Evolutionary conservation across 1,140 invertebrate species (phyloP), one percentile per base, ranked within the genome.

Genomic region (Nautilus pompilius): DNA sequence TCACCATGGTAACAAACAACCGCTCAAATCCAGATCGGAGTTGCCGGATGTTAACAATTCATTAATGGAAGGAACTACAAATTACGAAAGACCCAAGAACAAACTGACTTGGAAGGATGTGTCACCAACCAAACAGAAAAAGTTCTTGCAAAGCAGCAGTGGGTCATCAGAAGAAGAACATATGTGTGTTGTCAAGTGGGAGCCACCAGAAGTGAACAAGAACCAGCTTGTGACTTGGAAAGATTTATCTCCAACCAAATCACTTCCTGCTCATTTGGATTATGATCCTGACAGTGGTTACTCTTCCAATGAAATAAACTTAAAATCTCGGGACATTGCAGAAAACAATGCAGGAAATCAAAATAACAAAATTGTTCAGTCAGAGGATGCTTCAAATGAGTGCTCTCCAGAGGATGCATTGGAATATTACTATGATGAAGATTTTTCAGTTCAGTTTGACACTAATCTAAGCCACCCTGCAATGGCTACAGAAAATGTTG

Each of bases 401-500:
- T n/a, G n/a, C n/a, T 60, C 66, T 2, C 63, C 66, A 20, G 75
- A 73, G 17, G 74, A 67, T 2, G 63, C 55, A 1, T 60, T 65
- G 13, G 77, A 79, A 20, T 79, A 79, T 62, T 79, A 75, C 59
- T 79, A 78, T 45, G 77, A 79, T 60, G 77, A 79, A 51, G 77
- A 79, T 60, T 79, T 79, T 65, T 75, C 69, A 24, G 77, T 79
- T 30, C 75, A 77, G 58, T 79, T 75, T 68, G 77, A 76, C 51
- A 73, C 75, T 13, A 76, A 78, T 54, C 65, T 79, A 20, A 63
- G 73, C 10, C 69, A 75, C 34, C 69, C 71, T 8, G 67, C 69
- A 51, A 33, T 72, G 2, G 65, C 45, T 41, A 61, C 55, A 45
- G 48, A 51, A 2, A 58, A 59, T 46, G 49, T 48, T 2, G 65